A percentile compares a stretch with the other conserved stretches of the same genome.
Evolutionary conservation across 2,113 vertebrate genomes (phyloP).

Genomic region (Embiotoca jacksoni): DNA sequence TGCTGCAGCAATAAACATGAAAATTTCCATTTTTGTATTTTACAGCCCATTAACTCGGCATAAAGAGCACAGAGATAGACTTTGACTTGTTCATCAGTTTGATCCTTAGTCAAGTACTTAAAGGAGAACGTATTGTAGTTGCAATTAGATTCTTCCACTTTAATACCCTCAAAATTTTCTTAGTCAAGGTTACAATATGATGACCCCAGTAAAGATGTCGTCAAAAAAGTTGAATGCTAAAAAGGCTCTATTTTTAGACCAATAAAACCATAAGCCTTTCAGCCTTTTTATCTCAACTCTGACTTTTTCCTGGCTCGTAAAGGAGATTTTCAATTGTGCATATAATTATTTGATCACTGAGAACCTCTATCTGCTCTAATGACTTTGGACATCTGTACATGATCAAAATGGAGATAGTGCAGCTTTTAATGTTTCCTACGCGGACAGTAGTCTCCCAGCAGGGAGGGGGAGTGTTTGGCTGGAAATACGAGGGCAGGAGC

Average conservation of each 20-base stretch:
- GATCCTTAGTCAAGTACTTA: slow-evolving; percentile 6
- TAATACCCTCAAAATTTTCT: neutral
- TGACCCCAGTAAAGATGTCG: slow-evolving; percentile 1
- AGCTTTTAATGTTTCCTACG: slow-evolving; percentile 26
- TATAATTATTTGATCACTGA: slow-evolving; percentile 4
- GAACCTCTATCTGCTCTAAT: slow-evolving; percentile 4
- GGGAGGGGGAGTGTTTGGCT: slow-evolving; percentile 17
- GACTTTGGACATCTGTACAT: slow-evolving; percentile 17
- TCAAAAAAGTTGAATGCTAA: slow-evolving; percentile 1
- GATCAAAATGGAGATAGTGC: slow-evolving; percentile 9
- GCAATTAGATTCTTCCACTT: no score
- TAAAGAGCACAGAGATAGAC: neutral
- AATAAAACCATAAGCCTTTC: neutral
- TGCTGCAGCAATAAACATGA: neutral
- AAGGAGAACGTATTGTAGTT: neutral
- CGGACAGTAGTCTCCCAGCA: slow-evolving; percentile 38
- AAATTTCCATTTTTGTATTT: neutral
- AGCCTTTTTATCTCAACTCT: neutral
- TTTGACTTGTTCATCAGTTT: slow-evolving; percentile 15
- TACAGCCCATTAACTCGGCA: slow-evolving; percentile 11
- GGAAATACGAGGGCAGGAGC: slow-evolving; percentile 39
- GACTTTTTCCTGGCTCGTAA: neutral
- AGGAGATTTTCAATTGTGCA: slow-evolving; percentile 1
- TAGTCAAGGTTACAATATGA: neutral
- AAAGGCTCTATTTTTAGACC: slow-evolving; percentile 10